A percentile compares a stretch with the other conserved stretches of the same genome.
These are phyloP conservation scores for Rhinella marina DNA, from an alignment of 2,797 vertebrate species.

Conservation along the genomic window DNA sequence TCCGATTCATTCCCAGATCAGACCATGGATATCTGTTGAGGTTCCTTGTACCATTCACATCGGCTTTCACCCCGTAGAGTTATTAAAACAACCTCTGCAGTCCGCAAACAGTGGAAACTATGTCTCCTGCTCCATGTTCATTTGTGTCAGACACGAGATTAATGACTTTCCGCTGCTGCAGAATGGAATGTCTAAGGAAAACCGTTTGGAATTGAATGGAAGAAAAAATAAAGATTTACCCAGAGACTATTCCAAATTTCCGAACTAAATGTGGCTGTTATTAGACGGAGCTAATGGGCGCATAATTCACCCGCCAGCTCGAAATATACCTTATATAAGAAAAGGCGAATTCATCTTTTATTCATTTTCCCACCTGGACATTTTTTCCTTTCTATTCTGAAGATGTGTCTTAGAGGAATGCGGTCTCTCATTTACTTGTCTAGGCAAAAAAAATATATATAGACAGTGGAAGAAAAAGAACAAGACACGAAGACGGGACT, in stretches of 20 bases:
- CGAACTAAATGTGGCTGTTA: slow-evolving; percentile 43
- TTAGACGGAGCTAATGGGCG: slow-evolving; percentile 44
- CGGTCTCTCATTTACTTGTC: not conserved
- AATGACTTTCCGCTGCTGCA: slow-evolving; percentile 50
- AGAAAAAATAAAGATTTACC: slow-evolving; percentile 53
- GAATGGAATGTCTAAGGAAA: slow-evolving; percentile 54
- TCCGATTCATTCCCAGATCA: not conserved
- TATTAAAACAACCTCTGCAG: slow-evolving; percentile 43
- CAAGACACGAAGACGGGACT: not conserved
- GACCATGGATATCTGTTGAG: not conserved
- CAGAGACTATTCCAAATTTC: slow-evolving; percentile 49
- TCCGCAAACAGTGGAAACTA: slow-evolving; percentile 52
- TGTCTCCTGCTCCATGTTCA: slow-evolving; percentile 28
- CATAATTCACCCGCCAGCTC: slow-evolving; percentile 45
- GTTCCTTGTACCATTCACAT: slow-evolving; percentile 3
- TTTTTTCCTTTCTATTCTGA: slow-evolving; percentile 30
- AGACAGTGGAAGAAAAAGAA: not conserved
- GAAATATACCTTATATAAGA: slow-evolving; percentile 10
- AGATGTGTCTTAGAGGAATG: slow-evolving; percentile 39
- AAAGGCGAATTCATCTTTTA: slow-evolving; percentile 27
- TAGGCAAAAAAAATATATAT: not conserved
- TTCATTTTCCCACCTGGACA: slow-evolving; percentile 42
- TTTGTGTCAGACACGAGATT: slow-evolving; percentile 52
- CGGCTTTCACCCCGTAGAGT: slow-evolving; percentile 30
- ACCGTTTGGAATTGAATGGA: slow-evolving; percentile 48